These are phyloP conservation scores for Dipus sagitta DNA, from an alignment of 2,797 vertebrate genomes.

Conservation along the genomic window DNA sequence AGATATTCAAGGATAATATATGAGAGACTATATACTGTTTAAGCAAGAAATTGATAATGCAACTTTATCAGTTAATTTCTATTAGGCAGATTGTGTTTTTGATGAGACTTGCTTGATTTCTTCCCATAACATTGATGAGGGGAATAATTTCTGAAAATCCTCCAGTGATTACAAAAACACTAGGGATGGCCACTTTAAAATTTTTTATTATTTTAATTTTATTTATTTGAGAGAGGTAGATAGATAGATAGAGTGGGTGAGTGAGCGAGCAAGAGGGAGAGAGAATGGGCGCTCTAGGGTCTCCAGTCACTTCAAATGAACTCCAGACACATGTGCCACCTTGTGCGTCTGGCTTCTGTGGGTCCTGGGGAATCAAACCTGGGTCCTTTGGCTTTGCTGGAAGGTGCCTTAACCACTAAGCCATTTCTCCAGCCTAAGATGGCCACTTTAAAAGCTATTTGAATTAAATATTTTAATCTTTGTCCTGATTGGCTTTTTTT, in stretches of 20 bases:
- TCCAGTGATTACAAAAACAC: neutral
- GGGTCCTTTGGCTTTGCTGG: too few species aligned
- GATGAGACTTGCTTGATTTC: neutral
- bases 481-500: constrained; percentile 49
- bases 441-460: neutral
- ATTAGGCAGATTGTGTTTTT: constrained; percentile 6
- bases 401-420: too few species aligned
- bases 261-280: too few species aligned
- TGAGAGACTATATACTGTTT: neutral
- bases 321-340: too few species aligned
- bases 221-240: too few species aligned
- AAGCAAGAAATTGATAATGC: neutral
- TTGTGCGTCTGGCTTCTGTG: too few species aligned
- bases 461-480: constrained; percentile 47
- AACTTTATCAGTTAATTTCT: constrained; percentile 46
- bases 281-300: too few species aligned
- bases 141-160: neutral
- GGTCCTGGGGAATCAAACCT: too few species aligned
- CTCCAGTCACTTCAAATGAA: too few species aligned
- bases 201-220: too few species aligned
- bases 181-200: neutral
- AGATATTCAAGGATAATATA: constrained; percentile 2
- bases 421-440: neutral
- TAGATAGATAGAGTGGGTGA: too few species aligned
- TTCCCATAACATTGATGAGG: neutral